phyloP scores from a whole-genome alignment of 1,140 invertebrate genomes.

The Micrasema minimum region DNA sequence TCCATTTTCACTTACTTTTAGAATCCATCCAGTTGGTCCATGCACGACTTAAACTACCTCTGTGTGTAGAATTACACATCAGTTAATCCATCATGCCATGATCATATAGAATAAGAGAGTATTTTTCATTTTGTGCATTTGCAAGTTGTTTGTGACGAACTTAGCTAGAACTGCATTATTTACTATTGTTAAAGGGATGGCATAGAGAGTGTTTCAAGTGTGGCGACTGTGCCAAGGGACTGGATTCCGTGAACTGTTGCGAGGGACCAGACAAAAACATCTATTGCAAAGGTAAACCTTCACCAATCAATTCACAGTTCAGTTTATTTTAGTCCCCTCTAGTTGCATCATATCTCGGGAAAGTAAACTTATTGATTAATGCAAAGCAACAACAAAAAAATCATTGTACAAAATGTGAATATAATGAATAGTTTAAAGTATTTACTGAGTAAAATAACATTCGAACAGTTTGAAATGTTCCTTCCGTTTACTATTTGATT shows the following conservation, averaged over 20 bases:
- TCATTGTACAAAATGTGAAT: background rate
- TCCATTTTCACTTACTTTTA: slow-evolving; percentile 10
- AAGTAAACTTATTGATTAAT: background rate
- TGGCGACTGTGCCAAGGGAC: slow-evolving; percentile 90
- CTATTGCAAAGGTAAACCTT: slow-evolving; percentile 92
- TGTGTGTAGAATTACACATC: slow-evolving; percentile 10
- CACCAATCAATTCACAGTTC: slow-evolving; percentile 22
- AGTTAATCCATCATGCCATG: slow-evolving; percentile 9
- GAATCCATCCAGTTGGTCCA: slow-evolving; percentile 1
- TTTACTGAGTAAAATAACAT: background rate
- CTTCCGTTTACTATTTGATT: background rate
- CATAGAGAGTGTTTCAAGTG: slow-evolving; percentile 97
- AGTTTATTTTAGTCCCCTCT: slow-evolving; percentile 7
- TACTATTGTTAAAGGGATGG: slow-evolving; percentile 74
- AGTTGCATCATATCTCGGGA: slow-evolving; percentile 37
- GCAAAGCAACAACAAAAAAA: background rate
- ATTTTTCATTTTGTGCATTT: slow-evolving; percentile 24
- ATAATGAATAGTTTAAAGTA: background rate
- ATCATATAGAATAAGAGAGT: slow-evolving; percentile 13
- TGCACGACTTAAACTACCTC: slow-evolving; percentile 19
- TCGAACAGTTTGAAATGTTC: background rate
- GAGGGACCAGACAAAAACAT: slow-evolving; percentile 96
- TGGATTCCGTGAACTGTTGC: slow-evolving; percentile 96
- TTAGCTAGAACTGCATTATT: slow-evolving; percentile 55
- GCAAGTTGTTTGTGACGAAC: slow-evolving; percentile 32